These are phyloP conservation scores for Bombus confusus DNA, from an alignment of 1,140 invertebrate genomes.

Conservation along the genomic window DNA sequence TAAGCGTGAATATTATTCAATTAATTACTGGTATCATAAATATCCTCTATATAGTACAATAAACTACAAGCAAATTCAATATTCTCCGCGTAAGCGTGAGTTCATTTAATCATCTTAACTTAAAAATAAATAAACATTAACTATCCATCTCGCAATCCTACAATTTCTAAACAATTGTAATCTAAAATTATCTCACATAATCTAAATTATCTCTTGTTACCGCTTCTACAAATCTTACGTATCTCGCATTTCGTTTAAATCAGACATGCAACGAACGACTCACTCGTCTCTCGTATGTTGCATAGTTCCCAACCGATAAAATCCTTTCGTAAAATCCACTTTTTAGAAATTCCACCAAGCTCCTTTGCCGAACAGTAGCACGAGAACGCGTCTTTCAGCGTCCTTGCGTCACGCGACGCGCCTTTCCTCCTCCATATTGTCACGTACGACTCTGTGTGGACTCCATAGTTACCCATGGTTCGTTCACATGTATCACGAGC, in stretches of 20 bases:
- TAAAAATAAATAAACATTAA: no score
- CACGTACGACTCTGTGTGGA: not conserved
- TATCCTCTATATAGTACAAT: no score
- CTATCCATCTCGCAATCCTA: no score
- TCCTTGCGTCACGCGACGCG: slow-evolving; percentile 12
- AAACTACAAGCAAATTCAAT: no score
- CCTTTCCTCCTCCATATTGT: not conserved
- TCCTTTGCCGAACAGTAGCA: not conserved
- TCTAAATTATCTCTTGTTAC: not conserved
- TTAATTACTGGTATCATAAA: no score
- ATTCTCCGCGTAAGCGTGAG: no score
- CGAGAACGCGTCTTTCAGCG: slow-evolving; percentile 15
- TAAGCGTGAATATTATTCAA: no score
- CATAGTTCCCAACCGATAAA: not conserved
- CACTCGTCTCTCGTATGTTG: not conserved
- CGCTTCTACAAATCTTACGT: not conserved
- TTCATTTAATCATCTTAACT: no score
- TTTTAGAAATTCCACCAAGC: not conserved
- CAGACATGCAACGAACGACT: not conserved
- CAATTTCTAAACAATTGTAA: no score
- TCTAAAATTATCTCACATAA: no score
- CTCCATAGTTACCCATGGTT: not conserved
- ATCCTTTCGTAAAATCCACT: not conserved
- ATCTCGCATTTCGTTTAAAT: not conserved
- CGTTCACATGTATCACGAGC: not conserved